Base-by-base conservation (phyloP, 2,113 vertebrate species). In the Festucalex cinctus region DNA sequence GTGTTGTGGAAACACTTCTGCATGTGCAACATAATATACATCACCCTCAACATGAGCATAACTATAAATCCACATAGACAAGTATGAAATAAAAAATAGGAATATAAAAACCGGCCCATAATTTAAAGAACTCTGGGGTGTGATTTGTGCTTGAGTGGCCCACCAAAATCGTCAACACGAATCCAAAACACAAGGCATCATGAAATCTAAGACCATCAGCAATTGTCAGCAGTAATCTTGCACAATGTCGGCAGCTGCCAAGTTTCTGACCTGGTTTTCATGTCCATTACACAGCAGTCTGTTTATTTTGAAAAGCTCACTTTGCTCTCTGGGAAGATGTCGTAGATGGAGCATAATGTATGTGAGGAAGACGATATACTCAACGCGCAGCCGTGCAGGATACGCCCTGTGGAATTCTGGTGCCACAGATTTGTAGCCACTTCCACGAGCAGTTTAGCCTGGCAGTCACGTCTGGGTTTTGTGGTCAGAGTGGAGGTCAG, bases 401-500 rank as follows among this genome's bases (percentile, higher is more conserved):
- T 59, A 84, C 83, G 68, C 79, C 83, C 85, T 74, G 70, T 65
- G 73, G 77, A 80, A 77, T 80, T 75, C 75, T 74, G 76, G 76
- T 81, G 73, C 82, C 74, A 79, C 5, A 22, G 71, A 71, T 77
- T 74, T 75, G 75, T 74, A 68, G 71, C 76, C 81, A 80, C 82
- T 70, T 83, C 76, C 73, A 79, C 24, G n/a, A 76, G 71, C 71
- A 82, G 74, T 79, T 78, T 74, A 82, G 56, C 65, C 67, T 53
- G 66, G 76, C 70, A 71, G 73, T 78, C 64, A 77, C 37, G 59
- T 65, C 56, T 68, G 70, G 73, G 73, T 80, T 79, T 84, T 84
- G 84, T 81, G 84, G 86, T 86, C 76, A 75, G 72, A 71, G 82
- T 63, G 70, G 73, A 81, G 81, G 84, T 83, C 77, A 73, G 54